Evolutionary conservation across 1,140 invertebrate species (phyloP), one percentile per base, ranked within the genome.

Genomic region (Euura saliciscinereae): DNA sequence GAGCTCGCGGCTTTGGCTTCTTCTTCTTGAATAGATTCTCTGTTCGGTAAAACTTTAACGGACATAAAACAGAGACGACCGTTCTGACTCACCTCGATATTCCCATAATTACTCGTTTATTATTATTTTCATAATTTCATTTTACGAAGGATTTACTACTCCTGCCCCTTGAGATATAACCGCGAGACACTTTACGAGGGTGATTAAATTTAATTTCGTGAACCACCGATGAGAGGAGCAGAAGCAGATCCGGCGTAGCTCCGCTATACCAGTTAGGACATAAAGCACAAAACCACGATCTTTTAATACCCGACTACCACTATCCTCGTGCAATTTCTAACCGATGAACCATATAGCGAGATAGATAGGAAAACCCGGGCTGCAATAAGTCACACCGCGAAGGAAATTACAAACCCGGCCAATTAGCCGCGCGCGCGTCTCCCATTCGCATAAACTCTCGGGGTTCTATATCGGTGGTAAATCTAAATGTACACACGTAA

Each of bases 321-420:
- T n/a, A 6, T 59, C 51, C 51, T 3, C 51, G 51, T n/a, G 51
- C 51, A 59, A 59, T 59, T 59, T 59, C 51, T 59, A 28, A 28
- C 28, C 51, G 51, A 59, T 59, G 51, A 59, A 59, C 51, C 75
- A 74, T 69, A 65, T 74, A 28, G 28, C 28, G 28, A 28, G 28
- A 28, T 28, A 28, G 28, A 28, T 28, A 28, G 28, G 28, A 28
- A 28, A 28, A 28, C 28, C 28, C 28, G 28, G 28, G 28, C 28
- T 28, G 51, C 51, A 59, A 59, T 59, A 59, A 59, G 51, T 59
- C 51, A 59, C 51, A 59, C 51, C 10, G 51, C 51, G 51, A 59
- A 11, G 51, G 51, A 59, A 59, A 59, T 59, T 59, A 59, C 51
- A 59, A 59, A 59, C 51, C 51, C 13, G 51, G 13, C 51, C 51